Evolutionary conservation across 2,888 invertebrate species (phyloP).

Genomic region (Parasteatoda lunata): DNA sequence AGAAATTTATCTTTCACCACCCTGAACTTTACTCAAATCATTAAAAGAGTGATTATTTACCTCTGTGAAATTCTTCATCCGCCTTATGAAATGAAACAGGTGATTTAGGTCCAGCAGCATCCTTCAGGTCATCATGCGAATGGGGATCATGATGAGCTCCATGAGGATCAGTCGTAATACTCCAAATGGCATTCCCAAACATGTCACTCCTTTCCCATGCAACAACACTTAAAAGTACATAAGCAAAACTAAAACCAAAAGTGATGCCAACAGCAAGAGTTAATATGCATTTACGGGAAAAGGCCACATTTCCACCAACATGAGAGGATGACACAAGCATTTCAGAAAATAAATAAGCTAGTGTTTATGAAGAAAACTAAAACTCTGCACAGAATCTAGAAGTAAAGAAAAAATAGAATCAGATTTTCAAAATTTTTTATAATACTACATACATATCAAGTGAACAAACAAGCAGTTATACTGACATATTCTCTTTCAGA

Average conservation of each 20-base stretch:
- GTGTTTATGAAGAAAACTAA: constrained; percentile 7
- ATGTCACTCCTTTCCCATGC: constrained; percentile 69
- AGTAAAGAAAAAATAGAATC: background rate
- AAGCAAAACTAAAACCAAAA: constrained; percentile 85
- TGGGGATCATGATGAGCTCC: constrained; percentile 72
- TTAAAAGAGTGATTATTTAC: constrained; percentile 67
- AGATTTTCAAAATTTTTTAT: background rate
- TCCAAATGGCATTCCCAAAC: constrained; percentile 46
- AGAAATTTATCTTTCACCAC: background rate
- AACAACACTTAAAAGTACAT: constrained; percentile 78
- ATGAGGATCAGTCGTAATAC: constrained; percentile 1
- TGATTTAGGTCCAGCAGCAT: constrained; percentile 75
- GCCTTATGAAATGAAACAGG: constrained; percentile 76
- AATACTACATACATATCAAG: background rate
- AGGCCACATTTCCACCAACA: constrained; percentile 38
- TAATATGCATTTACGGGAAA: constrained; percentile 79
- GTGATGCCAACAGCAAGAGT: constrained; percentile 83
- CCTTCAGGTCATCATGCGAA: constrained; percentile 72
- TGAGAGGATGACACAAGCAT: constrained; percentile 39
- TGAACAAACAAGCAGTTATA: background rate
- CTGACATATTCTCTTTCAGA: background rate
- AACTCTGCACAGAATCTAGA: background rate
- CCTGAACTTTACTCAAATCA: background rate
- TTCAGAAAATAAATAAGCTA: constrained; percentile 15
- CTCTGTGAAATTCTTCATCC: constrained; percentile 82